Base-by-base conservation (phyloP, 2,888 invertebrate species). In the Leptarthrus brevirostris region DNA sequence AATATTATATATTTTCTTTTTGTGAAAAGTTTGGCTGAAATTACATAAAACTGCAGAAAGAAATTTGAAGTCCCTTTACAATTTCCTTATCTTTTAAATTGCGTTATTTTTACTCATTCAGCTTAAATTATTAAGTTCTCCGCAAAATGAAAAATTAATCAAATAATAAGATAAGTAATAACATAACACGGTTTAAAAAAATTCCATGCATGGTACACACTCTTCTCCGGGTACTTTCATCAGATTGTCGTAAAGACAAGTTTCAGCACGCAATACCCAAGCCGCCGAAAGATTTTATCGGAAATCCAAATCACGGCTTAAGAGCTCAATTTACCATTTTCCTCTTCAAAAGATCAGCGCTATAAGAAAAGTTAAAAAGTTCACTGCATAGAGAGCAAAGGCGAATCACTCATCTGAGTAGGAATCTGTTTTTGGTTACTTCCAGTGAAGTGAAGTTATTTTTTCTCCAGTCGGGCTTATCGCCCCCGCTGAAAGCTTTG, bases 311-410 rank as follows among this genome's bases (percentile, higher is more conserved):
- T 66, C 66, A 47, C 66, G 26, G 47, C 66, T 66, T 66, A 66
- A 66, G 66, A 66, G 66, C 66, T 66, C 66, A 66, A 66, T 66
- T 66, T 66, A 66, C 66, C 49, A 66, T 66, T 66, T 44, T 49
- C 66, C 24, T 66, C 66, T 36, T 44, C 66, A 47, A 66, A 47
- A 66, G 49, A 66, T 66, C 47, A 30, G 26, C 30, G 24, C 36
- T 26, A 30, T 36, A 26, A 18, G 12, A 16, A 20, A 5, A 53
- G 1, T n/a, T 6, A 53, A 53, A 6, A 20, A 22, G 53, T 5
- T 22, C 53, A 53, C n/a, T 14, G 20, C 3, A 34, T 16, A 47
- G 34, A 47, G 47, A 26, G 18, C 16, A 44, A 66, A 66, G 47
- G 66, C 56, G 56, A 30, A 24, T 56, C 26, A 56, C 56, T 56